Conservation (phyloP, 2,113 vertebrate genomes). For the Lepidiolamprologus cunningtoni region DNA sequence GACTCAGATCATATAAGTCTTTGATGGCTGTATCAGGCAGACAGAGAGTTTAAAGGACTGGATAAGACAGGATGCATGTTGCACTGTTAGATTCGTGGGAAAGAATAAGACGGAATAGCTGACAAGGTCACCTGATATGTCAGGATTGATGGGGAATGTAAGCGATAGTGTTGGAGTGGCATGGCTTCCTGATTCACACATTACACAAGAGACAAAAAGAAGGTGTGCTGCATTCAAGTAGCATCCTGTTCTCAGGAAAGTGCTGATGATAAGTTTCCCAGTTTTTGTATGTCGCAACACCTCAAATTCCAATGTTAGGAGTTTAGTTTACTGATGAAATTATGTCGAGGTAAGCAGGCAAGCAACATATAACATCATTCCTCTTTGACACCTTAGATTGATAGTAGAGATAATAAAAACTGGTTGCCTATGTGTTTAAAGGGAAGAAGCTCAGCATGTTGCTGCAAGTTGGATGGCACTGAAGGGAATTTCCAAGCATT, state of each 20-base stretch:
- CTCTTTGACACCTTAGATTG: neutral
- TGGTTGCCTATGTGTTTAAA: neutral
- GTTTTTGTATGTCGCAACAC: slow-evolving; percentile 25
- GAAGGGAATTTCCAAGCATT: slow-evolving; percentile 56
- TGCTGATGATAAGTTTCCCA: slow-evolving; percentile 41
- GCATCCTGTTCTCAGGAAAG: slow-evolving; percentile 56
- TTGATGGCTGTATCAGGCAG: neutral
- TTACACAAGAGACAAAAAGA: slow-evolving; percentile 52
- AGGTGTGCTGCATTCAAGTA: slow-evolving; percentile 34
- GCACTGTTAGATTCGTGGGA: slow-evolving; percentile 41
- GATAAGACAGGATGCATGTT: slow-evolving; percentile 2
- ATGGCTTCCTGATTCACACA: slow-evolving; percentile 51
- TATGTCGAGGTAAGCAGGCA: neutral
- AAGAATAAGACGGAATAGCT: slow-evolving; percentile 48
- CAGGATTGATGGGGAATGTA: slow-evolving; percentile 53
- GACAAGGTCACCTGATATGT: slow-evolving; percentile 49
- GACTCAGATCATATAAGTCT: neutral
- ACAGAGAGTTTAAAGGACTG: neutral
- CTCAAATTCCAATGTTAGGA: neutral
- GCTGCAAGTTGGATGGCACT: slow-evolving; percentile 2
- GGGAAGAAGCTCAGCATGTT: slow-evolving; percentile 14
- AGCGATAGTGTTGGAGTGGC: slow-evolving; percentile 52
- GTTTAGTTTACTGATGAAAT: neutral
- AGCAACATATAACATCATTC: neutral
- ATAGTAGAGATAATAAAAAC: neutral